Percentiles rank a stretch among this genome's conserved stretches.
Evolutionary conservation across 2,113 vertebrate species (phyloP).

Genomic region (Fregetta grallaria): DNA sequence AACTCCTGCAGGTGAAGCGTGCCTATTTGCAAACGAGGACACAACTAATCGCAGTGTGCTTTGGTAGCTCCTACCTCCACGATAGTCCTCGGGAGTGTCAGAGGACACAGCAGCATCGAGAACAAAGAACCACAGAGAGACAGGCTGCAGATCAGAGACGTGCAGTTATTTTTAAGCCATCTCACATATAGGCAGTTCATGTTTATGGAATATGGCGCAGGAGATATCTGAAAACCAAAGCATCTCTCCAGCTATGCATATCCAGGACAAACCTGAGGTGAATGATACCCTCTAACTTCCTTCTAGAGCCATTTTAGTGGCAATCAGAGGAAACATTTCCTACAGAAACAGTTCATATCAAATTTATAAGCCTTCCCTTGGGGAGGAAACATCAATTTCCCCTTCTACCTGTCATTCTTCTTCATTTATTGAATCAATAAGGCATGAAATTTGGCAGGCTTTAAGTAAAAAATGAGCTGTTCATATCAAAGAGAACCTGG

Average conservation of each 20-base stretch:
- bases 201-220: background rate
- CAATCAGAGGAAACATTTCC: constrained; percentile 10
- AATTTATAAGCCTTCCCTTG: constrained; percentile 26
- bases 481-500: background rate
- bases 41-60: background rate
- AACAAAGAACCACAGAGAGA: background rate
- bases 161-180: background rate
- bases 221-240: background rate
- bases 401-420: constrained; percentile 35
- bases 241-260: background rate
- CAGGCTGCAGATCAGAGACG: background rate
- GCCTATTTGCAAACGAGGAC: background rate
- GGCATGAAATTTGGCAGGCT: constrained; percentile 9
- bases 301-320: background rate
- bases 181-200: background rate
- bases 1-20: background rate
- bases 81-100: background rate
- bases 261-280: background rate
- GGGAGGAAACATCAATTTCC: constrained; percentile 26
- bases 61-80: background rate
- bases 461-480: constrained; percentile 32
- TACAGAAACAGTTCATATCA: background rate
- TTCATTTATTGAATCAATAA: background rate
- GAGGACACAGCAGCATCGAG: background rate
- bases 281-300: background rate